Conservation (phyloP, 2,888 invertebrate species). For the Hydroisotoma schaefferi region DNA sequence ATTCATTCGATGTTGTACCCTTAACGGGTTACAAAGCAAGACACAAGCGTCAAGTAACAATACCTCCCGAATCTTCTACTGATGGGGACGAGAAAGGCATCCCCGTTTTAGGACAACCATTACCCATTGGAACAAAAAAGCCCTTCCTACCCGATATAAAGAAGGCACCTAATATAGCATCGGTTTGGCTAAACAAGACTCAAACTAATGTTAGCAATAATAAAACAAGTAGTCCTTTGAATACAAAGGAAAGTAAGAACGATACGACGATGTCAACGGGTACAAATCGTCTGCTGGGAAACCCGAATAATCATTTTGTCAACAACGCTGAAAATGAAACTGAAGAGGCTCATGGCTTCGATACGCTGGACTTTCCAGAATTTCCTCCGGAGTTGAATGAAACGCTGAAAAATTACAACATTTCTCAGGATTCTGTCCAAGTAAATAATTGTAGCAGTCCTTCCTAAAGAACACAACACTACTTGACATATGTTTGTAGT, state of each 20-base stretch:
- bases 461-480: no score
- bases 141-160: not conserved
- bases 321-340: not conserved
- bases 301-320: not conserved
- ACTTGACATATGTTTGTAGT: no score
- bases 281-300: not conserved
- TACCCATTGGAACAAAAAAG: not conserved
- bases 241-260: no score
- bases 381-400: not conserved
- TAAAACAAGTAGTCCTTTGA: no score
- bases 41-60: conserved; percentile 3
- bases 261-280: no score
- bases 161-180: no score
- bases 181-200: not conserved
- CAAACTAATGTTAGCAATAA: no score
- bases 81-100: not conserved
- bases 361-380: not conserved
- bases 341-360: no score
- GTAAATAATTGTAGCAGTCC: no score
- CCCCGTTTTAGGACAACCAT: not conserved
- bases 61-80: not conserved
- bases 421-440: not conserved
- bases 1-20: no score
- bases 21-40: no score
- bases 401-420: not conserved